Percentiles rank a stretch among this genome's conserved stretches.
These are phyloP conservation scores for Euwallacea similis DNA, from an alignment of 1,140 invertebrate species.

Conservation along the genomic window DNA sequence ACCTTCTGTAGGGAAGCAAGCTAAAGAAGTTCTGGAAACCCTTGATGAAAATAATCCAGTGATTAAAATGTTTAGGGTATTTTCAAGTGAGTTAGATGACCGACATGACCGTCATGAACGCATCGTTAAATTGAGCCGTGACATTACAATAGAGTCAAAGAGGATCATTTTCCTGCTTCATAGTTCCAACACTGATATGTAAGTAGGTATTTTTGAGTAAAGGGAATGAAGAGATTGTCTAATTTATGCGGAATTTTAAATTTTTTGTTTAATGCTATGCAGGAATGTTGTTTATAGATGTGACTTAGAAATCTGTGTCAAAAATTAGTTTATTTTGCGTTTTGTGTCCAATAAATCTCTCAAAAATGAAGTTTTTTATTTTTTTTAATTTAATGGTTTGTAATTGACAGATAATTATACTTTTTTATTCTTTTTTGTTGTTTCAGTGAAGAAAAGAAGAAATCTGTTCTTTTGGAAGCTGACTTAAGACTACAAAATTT, in stretches of 20 bases:
- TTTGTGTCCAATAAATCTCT: too few species aligned
- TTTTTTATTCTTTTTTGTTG: conserved; percentile 18
- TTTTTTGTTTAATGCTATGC: too few species aligned
- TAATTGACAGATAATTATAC: background rate
- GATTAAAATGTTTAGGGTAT: conserved; percentile 68
- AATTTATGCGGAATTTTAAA: too few species aligned
- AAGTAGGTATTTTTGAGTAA: conserved; percentile 16
- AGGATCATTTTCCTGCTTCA: conserved; percentile 86
- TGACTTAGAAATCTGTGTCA: too few species aligned
- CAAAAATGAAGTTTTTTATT: background rate
- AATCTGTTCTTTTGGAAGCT: conserved; percentile 66
- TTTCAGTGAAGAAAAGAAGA: conserved; percentile 60
- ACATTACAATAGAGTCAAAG: conserved; percentile 92
- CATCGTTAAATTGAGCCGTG: conserved; percentile 80
- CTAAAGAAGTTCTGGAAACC: conserved; percentile 44
- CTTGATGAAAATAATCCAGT: conserved; percentile 63
- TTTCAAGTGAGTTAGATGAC: conserved; percentile 70
- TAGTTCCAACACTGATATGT: conserved; percentile 60
- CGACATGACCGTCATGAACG: conserved; percentile 85
- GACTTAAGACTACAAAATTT: conserved; percentile 65
- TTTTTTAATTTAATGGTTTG: too few species aligned
- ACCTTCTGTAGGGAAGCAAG: conserved; percentile 44
- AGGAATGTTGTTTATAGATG: too few species aligned
- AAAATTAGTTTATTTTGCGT: too few species aligned
- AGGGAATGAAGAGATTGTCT: too few species aligned